Evolutionary conservation across 2,113 vertebrate species (phyloP), one percentile per base, ranked within the genome.

Genomic region (Eupsittula cactorum): DNA sequence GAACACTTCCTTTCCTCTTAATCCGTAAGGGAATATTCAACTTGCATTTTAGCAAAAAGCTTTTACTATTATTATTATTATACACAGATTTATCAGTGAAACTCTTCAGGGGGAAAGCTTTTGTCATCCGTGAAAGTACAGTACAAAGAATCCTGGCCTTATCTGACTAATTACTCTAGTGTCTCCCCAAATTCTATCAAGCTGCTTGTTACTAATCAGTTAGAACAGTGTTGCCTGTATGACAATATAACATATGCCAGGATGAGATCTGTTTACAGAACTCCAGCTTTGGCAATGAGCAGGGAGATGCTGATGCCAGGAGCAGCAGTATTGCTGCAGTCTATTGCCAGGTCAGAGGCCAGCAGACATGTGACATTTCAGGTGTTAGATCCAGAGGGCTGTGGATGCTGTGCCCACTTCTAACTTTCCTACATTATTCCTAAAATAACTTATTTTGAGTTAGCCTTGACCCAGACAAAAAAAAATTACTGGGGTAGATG

Each of bases 81-180:
- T 96, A 94, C 62, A 90, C 76, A 95, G 95, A 96, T 96, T 96
- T 97, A 97, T 96, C 94, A 91, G 90, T 57, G 78, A 86, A 95
- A 86, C 69, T 96, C 97, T 97, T 92, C 82, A 95, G 92, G 93
- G 95, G 63, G 79, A 96, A 96, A 94, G 84, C 94, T 97, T 96
- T 96, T 97, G 92, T 97, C 95, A 96, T 78, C 89, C 9, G 4
- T 94, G 86, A 96, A 96, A 96, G 64, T 78, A 85, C 47, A 67
- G 82, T 77, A 97, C 95, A 97, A 97, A 97, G 92, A 91, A 95
- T 97, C 95, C 95, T 97, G 75, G 63, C 86, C 84, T 97, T 97
- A 97, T 97, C 97, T 97, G 95, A 85, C 95, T 97, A 97, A 97
- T 97, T 97, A 97, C 94, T 95, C 76, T 82, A 95, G 73, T 91